Base-by-base conservation (phyloP, 2,888 invertebrate species). In the Drosophila planitibia region DNA sequence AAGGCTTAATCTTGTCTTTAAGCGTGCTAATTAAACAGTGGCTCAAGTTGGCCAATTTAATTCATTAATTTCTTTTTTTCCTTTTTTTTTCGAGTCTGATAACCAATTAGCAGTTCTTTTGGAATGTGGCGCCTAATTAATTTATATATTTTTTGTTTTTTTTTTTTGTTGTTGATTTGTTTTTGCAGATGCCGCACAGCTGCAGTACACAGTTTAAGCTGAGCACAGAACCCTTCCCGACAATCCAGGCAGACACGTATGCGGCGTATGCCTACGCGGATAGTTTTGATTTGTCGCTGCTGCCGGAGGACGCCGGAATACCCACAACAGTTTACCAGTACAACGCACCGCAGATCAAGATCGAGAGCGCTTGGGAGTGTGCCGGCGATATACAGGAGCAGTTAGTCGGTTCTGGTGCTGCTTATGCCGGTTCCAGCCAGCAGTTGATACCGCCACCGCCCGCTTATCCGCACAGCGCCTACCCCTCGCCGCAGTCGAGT, bases 251-350 rank as follows among this genome's bases (percentile, higher is more conserved):
- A 73, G 93, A 93, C 79, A 84, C 91, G 58, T 93, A 89, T 80
- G 78, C 91, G 44, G 87, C 89, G 51, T 93, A 93, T 80, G 89
- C 90, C 62, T 93, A 93, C 83, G 95, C 96, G 60, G 96, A 96
- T 85, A 95, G 95, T 82, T 96, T 96, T 92, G 96, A 96, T 92
- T 93, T 96, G 81, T 96, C 97, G 28, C 94, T 97, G 64, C 95
- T 97, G 90, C 96, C 96, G 83, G 95, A 95, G 73, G 89, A 86
- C 74, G 95, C 76, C 92, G 80, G 82, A 49, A 90, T 90, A 74
- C 90, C 90, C 37, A 90, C 90, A 33, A 91, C 90, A 22, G 90
- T 90, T 1, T 91, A 81, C 49, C 90, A 91, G 58, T 90, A 91
- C 92, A 86, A 88, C 92, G 90, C 83, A 32, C 91, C 92, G 22